Base-by-base conservation (phyloP, 1,140 invertebrate species). In the Condylostylus longicornis region DNA sequence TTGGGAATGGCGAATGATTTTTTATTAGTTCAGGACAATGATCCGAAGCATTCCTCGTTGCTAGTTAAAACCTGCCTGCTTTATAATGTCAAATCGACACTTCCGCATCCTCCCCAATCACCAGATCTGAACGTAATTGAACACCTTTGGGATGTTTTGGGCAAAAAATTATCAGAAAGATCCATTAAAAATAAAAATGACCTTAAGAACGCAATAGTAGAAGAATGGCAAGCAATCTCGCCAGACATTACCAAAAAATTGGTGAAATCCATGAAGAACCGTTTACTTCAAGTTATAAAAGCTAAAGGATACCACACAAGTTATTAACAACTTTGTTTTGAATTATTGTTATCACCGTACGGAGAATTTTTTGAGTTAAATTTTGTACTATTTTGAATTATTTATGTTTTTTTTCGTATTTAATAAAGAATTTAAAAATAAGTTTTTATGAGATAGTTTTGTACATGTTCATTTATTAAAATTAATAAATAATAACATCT, bases 261-360 rank as follows among this genome's bases (percentile, higher is more conserved):
- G 15, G 42, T 48, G 4, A 14, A 41, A 19, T 44, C 38, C 5
- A 51, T 51, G 42, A 41, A 42, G 13, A 31, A 40, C 23, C 40
- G 46, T 18, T 40, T 47, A 25, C 28, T 37, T 15, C 41, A 40
- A 18, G 45, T 52, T 34, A 47, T 54, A 19, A 22, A 41, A 22
- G 41, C 43, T 29, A 50, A 50, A 33, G 45, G 45, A 37, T 30
- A 41, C 22, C 35, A 41, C 27, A 53, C 47, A 20, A 44, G 42
- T 37, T 51, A 50, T 47, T 54, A 38, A 50, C 21, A 25, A n/a
- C 5, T n/a, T n/a, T n/a, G n/a, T n/a, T n/a, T n/a, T n/a, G n/a
- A n/a, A n/a, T n/a, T n/a, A n/a, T n/a, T n/a, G n/a, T n/a, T n/a
- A n/a, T n/a, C n/a, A n/a, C n/a, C n/a, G n/a, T n/a, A n/a, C n/a